Conservation (phyloP, 2,797 vertebrate genomes). For the Erithacus rubecula region DNA sequence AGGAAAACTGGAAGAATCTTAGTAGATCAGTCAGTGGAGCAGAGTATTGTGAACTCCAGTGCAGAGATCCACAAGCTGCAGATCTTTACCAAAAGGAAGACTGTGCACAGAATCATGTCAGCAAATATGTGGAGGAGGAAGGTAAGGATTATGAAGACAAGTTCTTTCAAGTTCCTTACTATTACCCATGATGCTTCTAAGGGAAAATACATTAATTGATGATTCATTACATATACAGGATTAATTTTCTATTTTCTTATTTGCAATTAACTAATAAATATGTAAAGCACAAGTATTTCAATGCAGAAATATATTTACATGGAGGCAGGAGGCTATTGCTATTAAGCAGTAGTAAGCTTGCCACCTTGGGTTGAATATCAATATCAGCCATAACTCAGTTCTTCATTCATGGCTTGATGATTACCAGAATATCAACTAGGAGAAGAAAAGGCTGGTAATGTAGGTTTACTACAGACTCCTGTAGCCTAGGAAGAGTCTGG, state of each 20-base stretch:
- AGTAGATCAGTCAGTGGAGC: background rate
- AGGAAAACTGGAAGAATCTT: background rate
- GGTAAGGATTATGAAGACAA: background rate
- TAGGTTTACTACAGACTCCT: background rate
- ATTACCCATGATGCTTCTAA: background rate
- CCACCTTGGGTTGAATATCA: background rate
- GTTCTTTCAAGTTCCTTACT: background rate
- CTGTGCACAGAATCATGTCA: background rate
- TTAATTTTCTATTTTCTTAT: background rate
- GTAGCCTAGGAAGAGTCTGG: background rate
- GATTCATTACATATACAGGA: background rate
- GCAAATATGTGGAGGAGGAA: background rate
- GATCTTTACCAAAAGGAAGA: background rate
- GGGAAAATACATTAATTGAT: background rate
- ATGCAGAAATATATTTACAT: background rate
- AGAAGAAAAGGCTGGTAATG: background rate
- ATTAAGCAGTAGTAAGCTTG: background rate
- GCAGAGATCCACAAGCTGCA: background rate
- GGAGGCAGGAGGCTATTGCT: background rate
- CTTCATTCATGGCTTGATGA: background rate
- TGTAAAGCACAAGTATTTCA: background rate
- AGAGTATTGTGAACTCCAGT: background rate
- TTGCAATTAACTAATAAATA: background rate
- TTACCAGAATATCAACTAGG: background rate
- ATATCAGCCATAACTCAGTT: background rate